Percentiles rank a stretch among this genome's conserved stretches.
phyloP scores from a whole-genome alignment of 2,113 vertebrate genomes.

The Neolamprologus brichardi region DNA sequence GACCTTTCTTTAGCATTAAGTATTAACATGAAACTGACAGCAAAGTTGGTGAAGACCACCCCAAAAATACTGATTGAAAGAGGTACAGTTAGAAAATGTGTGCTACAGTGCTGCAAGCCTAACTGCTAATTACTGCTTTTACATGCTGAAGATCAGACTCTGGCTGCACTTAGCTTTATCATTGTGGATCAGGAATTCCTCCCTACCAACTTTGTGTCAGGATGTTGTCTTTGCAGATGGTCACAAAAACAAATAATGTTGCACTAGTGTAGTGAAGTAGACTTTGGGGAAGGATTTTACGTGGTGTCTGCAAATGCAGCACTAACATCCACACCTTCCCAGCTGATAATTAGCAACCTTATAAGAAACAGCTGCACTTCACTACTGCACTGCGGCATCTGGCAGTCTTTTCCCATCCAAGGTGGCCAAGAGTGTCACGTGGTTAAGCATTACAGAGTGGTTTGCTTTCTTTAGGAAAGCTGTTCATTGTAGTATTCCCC shows the following conservation, averaged over 20 bases:
- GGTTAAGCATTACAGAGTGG: background rate
- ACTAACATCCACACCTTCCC: background rate
- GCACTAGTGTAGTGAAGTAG: background rate
- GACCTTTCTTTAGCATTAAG: background rate
- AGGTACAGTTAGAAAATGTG: background rate
- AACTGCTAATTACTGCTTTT: background rate
- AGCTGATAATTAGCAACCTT: background rate
- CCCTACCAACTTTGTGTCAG: background rate
- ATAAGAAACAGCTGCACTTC: background rate
- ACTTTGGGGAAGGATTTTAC: background rate
- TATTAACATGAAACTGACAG: background rate
- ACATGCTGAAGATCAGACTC: background rate
- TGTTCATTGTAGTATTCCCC: background rate
- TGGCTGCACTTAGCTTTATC: background rate
- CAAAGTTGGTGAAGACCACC: background rate
- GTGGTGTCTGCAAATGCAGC: background rate
- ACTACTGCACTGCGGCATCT: fast-evolving
- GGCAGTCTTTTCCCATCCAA: background rate
- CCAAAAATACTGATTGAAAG: background rate
- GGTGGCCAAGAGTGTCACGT: background rate
- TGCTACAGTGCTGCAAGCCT: background rate
- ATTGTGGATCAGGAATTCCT: background rate
- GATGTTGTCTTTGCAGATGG: background rate
- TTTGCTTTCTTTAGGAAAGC: background rate
- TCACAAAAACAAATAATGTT: background rate